A percentile compares a stretch with the other conserved stretches of the same genome.
Evolutionary conservation across 1,140 invertebrate species (phyloP).

Genomic region (Ctenoplectra terminalis): DNA sequence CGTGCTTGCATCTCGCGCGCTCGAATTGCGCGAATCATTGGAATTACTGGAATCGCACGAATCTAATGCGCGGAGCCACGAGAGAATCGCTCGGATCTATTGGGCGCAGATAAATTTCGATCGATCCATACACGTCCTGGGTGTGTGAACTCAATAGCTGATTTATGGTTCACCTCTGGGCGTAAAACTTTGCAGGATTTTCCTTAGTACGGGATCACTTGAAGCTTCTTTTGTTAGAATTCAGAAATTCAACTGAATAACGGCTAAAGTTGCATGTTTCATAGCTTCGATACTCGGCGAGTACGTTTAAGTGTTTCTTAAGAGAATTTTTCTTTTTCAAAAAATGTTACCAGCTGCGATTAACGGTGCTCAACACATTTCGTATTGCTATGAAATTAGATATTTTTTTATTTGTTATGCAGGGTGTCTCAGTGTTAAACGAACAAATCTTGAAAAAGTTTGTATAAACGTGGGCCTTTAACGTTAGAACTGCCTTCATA

Average conservation of each 20-base stretch:
- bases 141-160: conserved; percentile 22
- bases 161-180: conserved; percentile 1
- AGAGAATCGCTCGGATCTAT: conserved; percentile 22
- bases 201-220: not conserved
- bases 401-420: no score
- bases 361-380: no score
- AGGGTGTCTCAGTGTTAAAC: no score
- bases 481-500: no score
- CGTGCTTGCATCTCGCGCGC: conserved; percentile 27
- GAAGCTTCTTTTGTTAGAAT: not conserved
- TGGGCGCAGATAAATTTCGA: conserved; percentile 25
- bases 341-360: no score
- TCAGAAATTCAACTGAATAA: not conserved
- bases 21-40: conserved; percentile 36
- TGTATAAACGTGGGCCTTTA: no score
- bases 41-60: conserved; percentile 38
- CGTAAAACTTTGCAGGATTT: conserved; percentile 2
- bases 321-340: no score
- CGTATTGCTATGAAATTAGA: no score
- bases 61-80: conserved; percentile 33
- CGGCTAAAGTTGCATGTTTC: not conserved
- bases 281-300: not conserved
- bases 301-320: not conserved
- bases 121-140: conserved; percentile 25
- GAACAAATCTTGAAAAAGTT: no score